Evolutionary conservation across 30 jellyfish, hydroid and myxozoan species (phyloP), one percentile per base, ranked within the genome.

Genomic region (Calvadosia cruxmelitensis): DNA sequence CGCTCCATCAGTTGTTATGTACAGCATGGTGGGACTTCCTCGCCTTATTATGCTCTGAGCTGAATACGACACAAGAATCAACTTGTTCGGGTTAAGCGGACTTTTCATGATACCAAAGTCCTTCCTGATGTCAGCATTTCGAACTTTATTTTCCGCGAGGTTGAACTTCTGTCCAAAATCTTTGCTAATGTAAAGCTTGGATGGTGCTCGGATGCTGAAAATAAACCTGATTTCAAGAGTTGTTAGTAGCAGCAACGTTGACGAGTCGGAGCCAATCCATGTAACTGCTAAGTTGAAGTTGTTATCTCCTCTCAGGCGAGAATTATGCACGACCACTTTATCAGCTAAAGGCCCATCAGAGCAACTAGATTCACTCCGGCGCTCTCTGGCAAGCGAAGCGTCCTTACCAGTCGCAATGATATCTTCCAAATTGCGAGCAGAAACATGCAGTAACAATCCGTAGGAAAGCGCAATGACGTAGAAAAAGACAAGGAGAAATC

Each of bases 211-310:
- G 10, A 79, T 29, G 33, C 52, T 50, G 3, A 78, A 32, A 48
- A 67, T 20, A 1, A 77, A 49, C 35, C 79, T 66, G 24, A 73
- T 33, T 36, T 86, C 89, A 34, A 78, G 63, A 10, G 96, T 78
- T 70, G 96, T 86, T 25, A 86, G 53, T n/a, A 86, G 79, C n/a
- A 86, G 76, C 70, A 71, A 93, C 15, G 92, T 79, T 94, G 57
- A 42, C 20, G 57, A 42, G 20, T 42, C 57, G 20, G 57, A 5
- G 20, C 57, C 57, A 42, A 42, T 20, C 57, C 57, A 42, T 42
- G 57, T 20, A 5, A 42, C 57, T 5, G 57, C 57, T 20, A 42
- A 42, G 20, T 42, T 42, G 20, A 42, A 42, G 20, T 42, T 42
- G 57, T 20, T 42, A 42, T 42, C 57, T 5, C 57, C 57, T 42